Evolutionary conservation across 1,140 invertebrate genomes (phyloP), one percentile per base, ranked within the genome.

Genomic region (Drosophila paulistorum): DNA sequence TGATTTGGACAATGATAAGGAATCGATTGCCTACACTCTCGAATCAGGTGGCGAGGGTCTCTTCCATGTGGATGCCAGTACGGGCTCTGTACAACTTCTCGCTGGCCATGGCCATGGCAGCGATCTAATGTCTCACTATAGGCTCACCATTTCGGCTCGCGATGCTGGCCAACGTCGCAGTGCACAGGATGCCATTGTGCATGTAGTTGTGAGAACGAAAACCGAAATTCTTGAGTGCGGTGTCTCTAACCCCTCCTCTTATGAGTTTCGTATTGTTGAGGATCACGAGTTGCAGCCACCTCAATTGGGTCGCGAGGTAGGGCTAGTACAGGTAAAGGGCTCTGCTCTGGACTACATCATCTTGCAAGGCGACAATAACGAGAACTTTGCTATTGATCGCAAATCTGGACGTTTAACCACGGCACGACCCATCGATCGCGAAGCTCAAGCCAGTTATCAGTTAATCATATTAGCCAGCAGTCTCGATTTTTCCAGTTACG

Each of bases 1-100:
- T 39, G 97, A 98, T 93, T 94, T 94, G 51, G 97, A 98, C 91
- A 95, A 96, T 33, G 95, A 97, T 78, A 98, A 98, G 93, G 95
- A 96, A 55, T 94, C 95, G 81, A 94, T 98, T 33, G 94, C 94
- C 57, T 98, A 96, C 83, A 94, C 93, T 65, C 91, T 98, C 42
- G 96, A 96, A 91, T 95, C 94, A 76, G 96, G 96, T n/a, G 95
- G 94, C 17, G 96, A 96, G 60, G 94, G 95, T 30, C 93, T 96
- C 54, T 98, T 98, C 92, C 93, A 94, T 6, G 93, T 98, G 20
- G 96, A 98, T 80, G 94, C 95, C 67, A 94, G 93, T 68, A 96
- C 95, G 17, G 97, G 97, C 11, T 94, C 96, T 57, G 93, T 98
- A 10, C 93, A 93, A 62, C 87, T 97, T 59, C 94, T 94, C 48